Evolutionary conservation across 2,113 vertebrate genomes (phyloP).

Genomic region (Cyanistes caeruleus): DNA sequence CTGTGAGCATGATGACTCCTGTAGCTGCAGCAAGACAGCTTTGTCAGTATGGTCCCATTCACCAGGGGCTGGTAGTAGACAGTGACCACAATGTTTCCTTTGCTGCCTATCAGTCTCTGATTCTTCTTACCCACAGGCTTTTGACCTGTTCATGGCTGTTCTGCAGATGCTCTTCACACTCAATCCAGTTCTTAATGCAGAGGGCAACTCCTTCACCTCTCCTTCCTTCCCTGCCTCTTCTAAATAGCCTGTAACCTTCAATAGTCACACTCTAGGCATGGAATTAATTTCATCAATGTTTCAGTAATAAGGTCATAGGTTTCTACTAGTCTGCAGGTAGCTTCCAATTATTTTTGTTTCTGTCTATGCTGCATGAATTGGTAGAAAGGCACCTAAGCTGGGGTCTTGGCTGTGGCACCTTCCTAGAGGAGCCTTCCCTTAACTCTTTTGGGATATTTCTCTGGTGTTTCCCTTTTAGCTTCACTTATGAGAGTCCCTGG

Average conservation of each 20-base stretch:
- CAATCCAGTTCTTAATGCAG: not conserved
- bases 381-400: not conserved
- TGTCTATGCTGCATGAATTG: not conserved
- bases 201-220: not conserved
- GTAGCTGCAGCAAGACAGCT: not conserved
- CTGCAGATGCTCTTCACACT: not conserved
- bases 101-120: not conserved
- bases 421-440: not conserved
- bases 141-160: not conserved
- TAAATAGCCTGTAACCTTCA: not conserved
- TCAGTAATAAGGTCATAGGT: not conserved
- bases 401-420: too few species aligned
- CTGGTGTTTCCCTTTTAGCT: not conserved
- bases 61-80: too few species aligned
- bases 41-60: rapidly evolving
- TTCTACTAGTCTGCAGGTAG: not conserved
- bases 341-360: not conserved
- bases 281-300: not conserved
- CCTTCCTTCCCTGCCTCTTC: not conserved
- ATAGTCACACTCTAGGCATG: not conserved
- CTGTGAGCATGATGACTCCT: not conserved
- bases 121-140: not conserved
- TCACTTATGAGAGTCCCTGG: not conserved
- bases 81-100: not conserved
- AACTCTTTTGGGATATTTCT: not conserved